A percentile compares a stretch with the other conserved stretches of the same genome.
These are phyloP conservation scores for Heterodera filipjevi DNA, from an alignment of 2,888 invertebrate genomes.

Conservation along the genomic window DNA sequence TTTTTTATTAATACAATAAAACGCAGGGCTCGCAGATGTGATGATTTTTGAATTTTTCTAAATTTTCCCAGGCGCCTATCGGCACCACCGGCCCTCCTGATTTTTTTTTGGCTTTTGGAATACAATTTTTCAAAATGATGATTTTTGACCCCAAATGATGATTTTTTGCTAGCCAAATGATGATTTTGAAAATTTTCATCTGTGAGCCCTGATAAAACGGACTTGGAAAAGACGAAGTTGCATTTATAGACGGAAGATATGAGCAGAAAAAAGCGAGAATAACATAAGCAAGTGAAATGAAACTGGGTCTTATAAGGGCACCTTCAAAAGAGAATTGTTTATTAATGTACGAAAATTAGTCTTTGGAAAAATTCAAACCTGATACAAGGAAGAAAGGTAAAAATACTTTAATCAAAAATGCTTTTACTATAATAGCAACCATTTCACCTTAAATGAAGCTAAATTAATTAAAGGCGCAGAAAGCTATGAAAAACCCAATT, in stretches of 20 bases:
- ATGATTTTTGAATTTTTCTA: too few species aligned
- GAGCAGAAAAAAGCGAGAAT: constrained; percentile 54
- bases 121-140: too few species aligned
- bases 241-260: constrained; percentile 49
- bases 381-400: not conserved
- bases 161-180: too few species aligned
- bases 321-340: constrained; percentile 36
- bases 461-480: not conserved
- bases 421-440: not conserved
- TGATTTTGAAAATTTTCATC: not conserved
- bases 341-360: not conserved
- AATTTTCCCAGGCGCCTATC: too few species aligned
- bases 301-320: constrained; percentile 58
- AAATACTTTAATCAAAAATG: not conserved
- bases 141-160: too few species aligned
- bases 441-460: not conserved
- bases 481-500: too few species aligned
- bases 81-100: too few species aligned
- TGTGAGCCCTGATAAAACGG: constrained; percentile 20
- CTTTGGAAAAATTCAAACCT: not conserved
- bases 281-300: constrained; percentile 57
- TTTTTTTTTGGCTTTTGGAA: too few species aligned
- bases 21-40: too few species aligned
- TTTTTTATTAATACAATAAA: not conserved
- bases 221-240: constrained; percentile 48